Evolutionary conservation across 2,797 vertebrate species (phyloP).

Genomic region (Serranus cabrilla): DNA sequence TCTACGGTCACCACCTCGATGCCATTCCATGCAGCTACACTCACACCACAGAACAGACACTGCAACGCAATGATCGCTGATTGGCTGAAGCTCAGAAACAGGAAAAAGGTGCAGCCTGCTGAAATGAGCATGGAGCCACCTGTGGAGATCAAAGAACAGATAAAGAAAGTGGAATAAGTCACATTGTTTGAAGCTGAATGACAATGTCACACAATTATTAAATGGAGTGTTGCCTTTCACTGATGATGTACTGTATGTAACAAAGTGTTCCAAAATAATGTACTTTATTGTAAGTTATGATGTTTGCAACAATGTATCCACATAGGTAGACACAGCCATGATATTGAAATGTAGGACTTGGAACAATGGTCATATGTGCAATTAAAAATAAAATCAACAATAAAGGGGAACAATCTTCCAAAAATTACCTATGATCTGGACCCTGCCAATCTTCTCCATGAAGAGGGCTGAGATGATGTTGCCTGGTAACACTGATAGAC

Average conservation of each 20-base stretch:
- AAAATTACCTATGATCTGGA: slow-evolving; percentile 94
- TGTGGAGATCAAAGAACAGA: slow-evolving; percentile 51
- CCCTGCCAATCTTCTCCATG: slow-evolving; percentile 95
- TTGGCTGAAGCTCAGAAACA: slow-evolving; percentile 95
- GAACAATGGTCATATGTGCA: background rate
- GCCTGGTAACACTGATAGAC: slow-evolving; percentile 94
- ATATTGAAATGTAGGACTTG: no score
- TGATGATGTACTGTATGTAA: background rate
- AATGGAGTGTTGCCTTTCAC: background rate
- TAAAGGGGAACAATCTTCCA: background rate
- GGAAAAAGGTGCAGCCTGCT: slow-evolving; percentile 93
- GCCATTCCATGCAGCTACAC: slow-evolving; percentile 96
- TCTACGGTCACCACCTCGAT: slow-evolving; percentile 97
- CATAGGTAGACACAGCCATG: no score
- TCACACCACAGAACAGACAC: slow-evolving; percentile 95
- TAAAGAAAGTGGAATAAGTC: no score
- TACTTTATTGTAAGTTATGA: no score
- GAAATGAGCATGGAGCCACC: slow-evolving; percentile 96
- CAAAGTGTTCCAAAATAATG: no score
- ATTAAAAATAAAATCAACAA: background rate
- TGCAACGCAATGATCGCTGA: slow-evolving; percentile 95
- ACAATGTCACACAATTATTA: no score
- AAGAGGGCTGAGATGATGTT: slow-evolving; percentile 97
- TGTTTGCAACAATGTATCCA: background rate
- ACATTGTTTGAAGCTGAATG: no score